These are phyloP conservation scores for Notothenia coriiceps DNA, from an alignment of 2,113 vertebrate species.

Conservation along the genomic window DNA sequence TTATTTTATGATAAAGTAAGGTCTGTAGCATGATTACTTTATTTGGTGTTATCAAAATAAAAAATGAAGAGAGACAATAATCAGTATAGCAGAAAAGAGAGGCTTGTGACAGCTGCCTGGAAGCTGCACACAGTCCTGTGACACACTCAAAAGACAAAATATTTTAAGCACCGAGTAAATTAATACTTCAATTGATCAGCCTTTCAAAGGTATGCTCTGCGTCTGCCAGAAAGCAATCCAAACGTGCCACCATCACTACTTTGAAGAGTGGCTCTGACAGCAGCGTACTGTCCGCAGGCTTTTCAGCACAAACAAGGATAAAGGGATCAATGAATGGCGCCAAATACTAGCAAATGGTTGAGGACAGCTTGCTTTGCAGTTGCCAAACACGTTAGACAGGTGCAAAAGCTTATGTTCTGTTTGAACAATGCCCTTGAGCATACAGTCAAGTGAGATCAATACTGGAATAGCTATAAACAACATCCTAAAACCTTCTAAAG, in stretches of 20 bases:
- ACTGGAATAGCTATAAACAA: slow-evolving; percentile 2
- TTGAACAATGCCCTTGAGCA: slow-evolving; percentile 1
- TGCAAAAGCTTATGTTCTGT: neutral
- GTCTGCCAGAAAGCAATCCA: slow-evolving; percentile 23
- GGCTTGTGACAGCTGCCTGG: slow-evolving; percentile 16
- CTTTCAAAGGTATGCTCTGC: slow-evolving; percentile 13
- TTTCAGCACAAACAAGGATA: slow-evolving; percentile 16
- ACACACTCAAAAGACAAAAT: slow-evolving; percentile 11
- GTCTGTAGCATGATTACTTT: too few species aligned
- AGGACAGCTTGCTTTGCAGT: neutral
- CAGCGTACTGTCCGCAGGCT: slow-evolving; percentile 17
- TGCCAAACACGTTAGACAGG: slow-evolving; percentile 17
- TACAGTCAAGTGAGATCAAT: slow-evolving; percentile 9
- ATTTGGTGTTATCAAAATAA: too few species aligned
- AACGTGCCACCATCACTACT: slow-evolving; percentile 13
- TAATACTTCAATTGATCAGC: slow-evolving; percentile 24
- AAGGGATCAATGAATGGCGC: slow-evolving; percentile 4
- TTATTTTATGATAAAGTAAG: too few species aligned
- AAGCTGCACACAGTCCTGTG: neutral
- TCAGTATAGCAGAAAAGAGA: slow-evolving; percentile 5
- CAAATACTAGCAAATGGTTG: slow-evolving; percentile 19
- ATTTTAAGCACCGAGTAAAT: slow-evolving; percentile 24
- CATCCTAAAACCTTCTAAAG: slow-evolving; percentile 12
- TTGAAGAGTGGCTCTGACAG: slow-evolving; percentile 29
- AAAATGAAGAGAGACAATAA: neutral